Percentiles rank a stretch among this genome's conserved stretches.
Conservation (phyloP, 2,113 vertebrate species). For the Nettapus auritus region DNA sequence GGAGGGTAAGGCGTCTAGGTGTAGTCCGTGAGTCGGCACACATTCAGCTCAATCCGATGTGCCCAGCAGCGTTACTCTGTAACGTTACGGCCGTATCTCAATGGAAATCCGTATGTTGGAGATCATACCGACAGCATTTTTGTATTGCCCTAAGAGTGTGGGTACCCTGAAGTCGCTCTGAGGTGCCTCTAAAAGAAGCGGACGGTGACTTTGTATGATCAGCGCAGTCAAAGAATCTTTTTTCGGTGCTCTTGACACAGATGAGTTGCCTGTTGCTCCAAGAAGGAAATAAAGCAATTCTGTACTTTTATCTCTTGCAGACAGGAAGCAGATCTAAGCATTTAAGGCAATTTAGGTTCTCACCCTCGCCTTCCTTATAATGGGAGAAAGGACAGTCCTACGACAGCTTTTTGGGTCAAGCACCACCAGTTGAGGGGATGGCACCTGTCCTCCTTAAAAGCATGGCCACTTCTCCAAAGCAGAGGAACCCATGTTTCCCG, state of each 20-base stretch:
- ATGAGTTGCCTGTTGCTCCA: background rate
- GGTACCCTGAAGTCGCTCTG: background rate
- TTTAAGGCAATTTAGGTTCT: constrained; percentile 42
- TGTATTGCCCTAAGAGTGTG: accelerated
- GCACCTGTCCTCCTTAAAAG: background rate
- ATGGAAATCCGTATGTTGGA: background rate
- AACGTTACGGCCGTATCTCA: background rate
- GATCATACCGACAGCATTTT: background rate
- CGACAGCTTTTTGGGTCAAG: background rate
- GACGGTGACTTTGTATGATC: background rate
- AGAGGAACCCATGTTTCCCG: background rate
- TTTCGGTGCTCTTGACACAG: constrained; percentile 5
- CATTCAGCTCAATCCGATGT: accelerated
- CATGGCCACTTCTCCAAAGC: background rate
- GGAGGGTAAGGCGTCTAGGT: background rate
- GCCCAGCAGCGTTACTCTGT: background rate
- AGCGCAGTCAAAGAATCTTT: constrained; percentile 11
- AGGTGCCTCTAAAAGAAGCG: background rate
- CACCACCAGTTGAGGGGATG: background rate
- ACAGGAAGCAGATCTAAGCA: background rate
- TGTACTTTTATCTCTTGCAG: constrained; percentile 34
- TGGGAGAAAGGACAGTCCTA: background rate
- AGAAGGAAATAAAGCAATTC: constrained; percentile 38
- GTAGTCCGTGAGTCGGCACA: accelerated
- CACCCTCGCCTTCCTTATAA: background rate